Evolutionary conservation across 2,797 vertebrate genomes (phyloP).

Genomic region (Halcyon leucocephala): DNA sequence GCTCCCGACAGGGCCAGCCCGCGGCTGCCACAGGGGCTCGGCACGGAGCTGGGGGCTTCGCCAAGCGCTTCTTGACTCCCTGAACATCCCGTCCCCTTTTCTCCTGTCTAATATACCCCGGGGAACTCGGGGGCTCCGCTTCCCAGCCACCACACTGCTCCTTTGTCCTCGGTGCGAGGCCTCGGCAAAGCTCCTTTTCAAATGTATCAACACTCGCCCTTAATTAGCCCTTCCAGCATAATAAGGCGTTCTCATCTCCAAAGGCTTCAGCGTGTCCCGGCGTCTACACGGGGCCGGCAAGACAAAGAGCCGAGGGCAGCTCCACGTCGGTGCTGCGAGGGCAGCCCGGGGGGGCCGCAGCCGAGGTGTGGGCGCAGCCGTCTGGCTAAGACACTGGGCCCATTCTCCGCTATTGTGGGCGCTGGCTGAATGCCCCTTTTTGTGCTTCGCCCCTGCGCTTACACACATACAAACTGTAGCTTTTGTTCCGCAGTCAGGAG

Average conservation of each 20-base stretch:
- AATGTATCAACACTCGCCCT: neutral
- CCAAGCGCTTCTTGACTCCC: neutral
- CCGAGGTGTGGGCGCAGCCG: neutral
- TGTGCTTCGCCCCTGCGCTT: neutral
- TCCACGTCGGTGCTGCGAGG: neutral
- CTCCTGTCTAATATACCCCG: neutral
- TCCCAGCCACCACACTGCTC: neutral
- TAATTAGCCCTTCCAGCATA: neutral
- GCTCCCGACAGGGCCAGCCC: neutral
- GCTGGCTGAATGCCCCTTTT: neutral
- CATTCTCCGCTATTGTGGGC: neutral
- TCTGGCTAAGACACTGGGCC: neutral
- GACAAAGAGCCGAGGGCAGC: neutral
- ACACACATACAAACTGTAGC: rapidly evolving
- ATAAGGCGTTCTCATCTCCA: neutral
- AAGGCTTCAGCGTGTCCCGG: neutral
- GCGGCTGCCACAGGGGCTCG: neutral
- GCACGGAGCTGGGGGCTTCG: neutral
- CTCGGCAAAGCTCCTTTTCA: neutral
- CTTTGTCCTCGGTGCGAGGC: neutral
- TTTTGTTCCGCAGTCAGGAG: neutral
- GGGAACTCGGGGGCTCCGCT: neutral
- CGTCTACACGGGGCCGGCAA: neutral
- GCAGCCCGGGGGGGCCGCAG: neutral
- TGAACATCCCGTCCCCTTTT: neutral